These are phyloP conservation scores for Montipora efflorescens DNA, from an alignment of 64 coral and sea anemone species.

Conservation along the genomic window DNA sequence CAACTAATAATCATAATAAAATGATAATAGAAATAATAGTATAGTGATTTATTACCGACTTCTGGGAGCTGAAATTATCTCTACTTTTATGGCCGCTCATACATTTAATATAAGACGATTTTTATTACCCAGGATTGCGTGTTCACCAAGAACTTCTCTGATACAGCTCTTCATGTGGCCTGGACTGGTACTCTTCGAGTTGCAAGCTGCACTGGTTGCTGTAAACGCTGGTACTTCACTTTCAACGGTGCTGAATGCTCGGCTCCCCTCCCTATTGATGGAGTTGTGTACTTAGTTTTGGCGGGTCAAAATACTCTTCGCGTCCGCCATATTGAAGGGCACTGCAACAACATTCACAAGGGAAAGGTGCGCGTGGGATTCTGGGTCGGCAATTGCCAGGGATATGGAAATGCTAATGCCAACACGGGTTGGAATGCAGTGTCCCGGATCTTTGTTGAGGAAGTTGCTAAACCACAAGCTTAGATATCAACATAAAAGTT, in stretches of 20 bases:
- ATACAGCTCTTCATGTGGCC: not conserved
- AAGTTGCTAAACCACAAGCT: not conserved
- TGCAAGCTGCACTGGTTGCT: not conserved
- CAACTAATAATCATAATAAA: too few species aligned
- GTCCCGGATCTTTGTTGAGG: not conserved
- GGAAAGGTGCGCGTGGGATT: too few species aligned
- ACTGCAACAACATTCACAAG: too few species aligned
- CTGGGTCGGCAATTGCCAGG: too few species aligned
- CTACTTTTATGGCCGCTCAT: too few species aligned
- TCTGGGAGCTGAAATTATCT: too few species aligned
- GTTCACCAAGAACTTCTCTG: not conserved
- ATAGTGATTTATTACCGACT: too few species aligned
- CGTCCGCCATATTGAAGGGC: not conserved
- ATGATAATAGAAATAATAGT: too few species aligned
- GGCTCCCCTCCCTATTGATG: not conserved
- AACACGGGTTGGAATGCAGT: too few species aligned
- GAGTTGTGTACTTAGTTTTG: not conserved
- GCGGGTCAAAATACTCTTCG: not conserved
- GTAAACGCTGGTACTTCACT: not conserved
- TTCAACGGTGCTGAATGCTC: not conserved
- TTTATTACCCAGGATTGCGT: not conserved
- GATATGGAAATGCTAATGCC: too few species aligned
- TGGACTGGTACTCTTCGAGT: not conserved
- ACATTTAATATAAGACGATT: too few species aligned
- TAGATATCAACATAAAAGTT: too few species aligned